Base-by-base conservation (phyloP, 2,113 vertebrate genomes). In the Lucifuga dentata region DNA sequence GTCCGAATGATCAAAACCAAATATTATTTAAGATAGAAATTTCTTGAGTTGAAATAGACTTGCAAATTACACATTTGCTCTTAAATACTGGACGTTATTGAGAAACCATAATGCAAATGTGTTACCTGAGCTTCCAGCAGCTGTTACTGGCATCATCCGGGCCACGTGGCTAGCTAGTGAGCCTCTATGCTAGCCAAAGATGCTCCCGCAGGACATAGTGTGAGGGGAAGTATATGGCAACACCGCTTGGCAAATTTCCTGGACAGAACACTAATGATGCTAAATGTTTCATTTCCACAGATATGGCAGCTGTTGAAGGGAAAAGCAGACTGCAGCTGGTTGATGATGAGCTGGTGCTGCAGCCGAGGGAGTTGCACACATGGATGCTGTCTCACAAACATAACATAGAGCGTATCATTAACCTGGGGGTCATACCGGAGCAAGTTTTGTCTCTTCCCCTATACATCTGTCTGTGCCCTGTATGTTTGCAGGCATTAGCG, bases 281-380 rank as follows among this genome's bases (percentile, higher is more conserved):
- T 60, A 40, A 58, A 68, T 70, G 10, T 57, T 76, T 80, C 24
- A 40, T 68, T 83, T 48, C 36, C 63, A 51, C 67, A 74, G 77
- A 77, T 24, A 65, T 55, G 78, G 73, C 78, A 89, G 85, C 78
- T 84, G 85, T 26, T 74, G 68, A 64, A 24, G 45, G 68, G 50
- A 72, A 52, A 49, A 74, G 68, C 1, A 2, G 74, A 81, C 85
- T 32, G 65, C 76, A 78, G 87, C 85, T 84, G 78, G 79, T 68
- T 65, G 76, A 72, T 68, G 73, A 74, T 68, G 76, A 11, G 51
- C 73, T 56, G 74, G 77, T 74, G 44, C 72, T 46, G 73, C 62
- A 68, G 69, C 62, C 57, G 65, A 74, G 58, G 62, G 73, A 71
- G 67, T 66, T 62, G 57, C 21, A 78, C 29, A 3, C 6, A 2